phyloP scores from a whole-genome alignment of 35 echinoderm and acorn worm genomes.

The Nesometra sesokonis region DNA sequence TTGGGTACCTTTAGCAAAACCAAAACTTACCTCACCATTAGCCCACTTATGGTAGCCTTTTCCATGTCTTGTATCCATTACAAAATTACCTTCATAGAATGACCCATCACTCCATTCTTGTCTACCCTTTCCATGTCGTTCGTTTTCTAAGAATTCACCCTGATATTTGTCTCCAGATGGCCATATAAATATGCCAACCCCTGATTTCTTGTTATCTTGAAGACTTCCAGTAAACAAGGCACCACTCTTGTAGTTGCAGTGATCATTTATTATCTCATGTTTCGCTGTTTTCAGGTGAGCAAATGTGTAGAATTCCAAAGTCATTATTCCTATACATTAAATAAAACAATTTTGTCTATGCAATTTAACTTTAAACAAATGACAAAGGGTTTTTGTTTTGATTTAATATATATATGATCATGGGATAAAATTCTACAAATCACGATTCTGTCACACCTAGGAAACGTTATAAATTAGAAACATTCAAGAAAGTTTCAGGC shows the following conservation, averaged over 20 bases:
- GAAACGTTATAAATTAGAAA: too few relatives aligned
- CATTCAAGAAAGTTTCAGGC: too few relatives aligned
- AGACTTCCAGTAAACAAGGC: slow-evolving; percentile 61
- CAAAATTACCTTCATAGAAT: slow-evolving; percentile 54
- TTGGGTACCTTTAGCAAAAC: too few relatives aligned
- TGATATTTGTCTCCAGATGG: slow-evolving; percentile 63
- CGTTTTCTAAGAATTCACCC: slow-evolving; percentile 68
- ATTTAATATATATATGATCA: too few relatives aligned
- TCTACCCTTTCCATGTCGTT: slow-evolving; percentile 66
- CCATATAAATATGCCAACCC: slow-evolving; percentile 71
- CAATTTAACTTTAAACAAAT: too few relatives aligned
- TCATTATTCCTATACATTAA: too few relatives aligned
- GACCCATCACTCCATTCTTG: slow-evolving; percentile 89
- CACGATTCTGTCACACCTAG: too few relatives aligned
- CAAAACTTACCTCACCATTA: slow-evolving; percentile 97
- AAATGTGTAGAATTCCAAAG: slow-evolving; percentile 69
- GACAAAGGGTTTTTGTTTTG: too few relatives aligned
- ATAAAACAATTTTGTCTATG: too few relatives aligned
- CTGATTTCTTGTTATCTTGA: slow-evolving; percentile 38
- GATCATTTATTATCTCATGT: slow-evolving; percentile 30
- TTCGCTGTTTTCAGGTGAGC: slow-evolving; percentile 77
- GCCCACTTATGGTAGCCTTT: slow-evolving; percentile 70
- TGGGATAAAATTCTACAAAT: too few relatives aligned
- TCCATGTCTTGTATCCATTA: slow-evolving; percentile 78
- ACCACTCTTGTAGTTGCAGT: slow-evolving; percentile 76